Evolutionary conservation across 1,140 invertebrate genomes (phyloP).

Genomic region (Lysiphlebus fabarum): DNA sequence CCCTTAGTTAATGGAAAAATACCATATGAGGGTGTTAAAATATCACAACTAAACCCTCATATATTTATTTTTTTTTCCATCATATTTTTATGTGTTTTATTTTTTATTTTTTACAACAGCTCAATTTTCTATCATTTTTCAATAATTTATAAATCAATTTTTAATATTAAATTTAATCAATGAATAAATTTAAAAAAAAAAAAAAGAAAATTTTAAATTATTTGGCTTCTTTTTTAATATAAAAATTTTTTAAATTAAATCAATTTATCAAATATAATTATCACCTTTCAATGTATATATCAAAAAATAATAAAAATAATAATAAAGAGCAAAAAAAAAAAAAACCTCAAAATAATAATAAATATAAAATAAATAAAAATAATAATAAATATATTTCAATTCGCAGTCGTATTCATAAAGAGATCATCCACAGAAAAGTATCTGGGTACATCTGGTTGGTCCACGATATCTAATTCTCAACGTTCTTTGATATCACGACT

Average conservation of each 20-base stretch:
- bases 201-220: too few species aligned
- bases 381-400: slow-evolving; percentile 31
- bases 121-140: too few species aligned
- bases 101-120: too few species aligned
- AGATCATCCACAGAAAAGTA: slow-evolving; percentile 40
- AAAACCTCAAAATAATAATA: neutral
- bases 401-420: slow-evolving; percentile 30
- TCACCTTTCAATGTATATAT: neutral
- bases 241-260: too few species aligned
- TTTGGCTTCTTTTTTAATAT: too few species aligned
- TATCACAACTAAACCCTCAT: neutral
- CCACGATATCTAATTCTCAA: slow-evolving; percentile 35
- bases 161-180: too few species aligned
- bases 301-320: neutral
- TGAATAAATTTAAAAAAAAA: too few species aligned
- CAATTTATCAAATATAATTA: too few species aligned
- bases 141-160: too few species aligned
- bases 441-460: slow-evolving; percentile 24
- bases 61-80: slow-evolving; percentile 4
- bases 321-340: neutral
- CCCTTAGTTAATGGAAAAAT: slow-evolving; percentile 26
- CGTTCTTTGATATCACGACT: slow-evolving; percentile 36
- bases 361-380: slow-evolving; percentile 16
- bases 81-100: neutral
- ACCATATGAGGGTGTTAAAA: slow-evolving; percentile 10